Percentiles rank a stretch among this genome's conserved stretches.
phyloP scores from a whole-genome alignment of 2,797 vertebrate genomes.

The Streptopelia turtur region DNA sequence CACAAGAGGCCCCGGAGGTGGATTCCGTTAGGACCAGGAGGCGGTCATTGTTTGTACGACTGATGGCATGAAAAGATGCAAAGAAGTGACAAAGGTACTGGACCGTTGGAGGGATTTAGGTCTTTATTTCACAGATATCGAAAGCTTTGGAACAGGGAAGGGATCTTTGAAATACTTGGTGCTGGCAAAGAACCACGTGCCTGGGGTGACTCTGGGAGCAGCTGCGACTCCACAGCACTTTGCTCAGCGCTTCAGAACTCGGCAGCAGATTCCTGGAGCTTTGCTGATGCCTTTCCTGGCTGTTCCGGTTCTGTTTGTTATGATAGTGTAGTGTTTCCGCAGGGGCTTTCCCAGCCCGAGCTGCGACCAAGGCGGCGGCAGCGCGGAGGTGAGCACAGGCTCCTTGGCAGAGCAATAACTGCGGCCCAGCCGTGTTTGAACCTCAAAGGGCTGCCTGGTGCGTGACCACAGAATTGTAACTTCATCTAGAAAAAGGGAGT shows the following conservation, averaged over 20 bases:
- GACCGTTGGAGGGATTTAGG: background rate
- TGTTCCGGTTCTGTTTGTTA: background rate
- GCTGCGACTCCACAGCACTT: background rate
- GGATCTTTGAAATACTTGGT: background rate
- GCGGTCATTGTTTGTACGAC: background rate
- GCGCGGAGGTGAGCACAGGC: background rate
- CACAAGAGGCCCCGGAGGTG: background rate
- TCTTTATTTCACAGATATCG: background rate
- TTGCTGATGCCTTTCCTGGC: background rate
- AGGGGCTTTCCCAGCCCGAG: background rate
- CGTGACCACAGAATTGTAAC: background rate
- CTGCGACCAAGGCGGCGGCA: background rate
- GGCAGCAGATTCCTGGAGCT: background rate
- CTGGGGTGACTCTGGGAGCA: background rate
- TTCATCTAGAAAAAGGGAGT: conserved; percentile 9
- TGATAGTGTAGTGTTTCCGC: background rate
- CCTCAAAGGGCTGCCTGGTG: background rate
- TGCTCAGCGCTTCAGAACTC: background rate
- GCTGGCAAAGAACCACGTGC: background rate
- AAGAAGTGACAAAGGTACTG: background rate
- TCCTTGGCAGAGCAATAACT: conserved; percentile 29
- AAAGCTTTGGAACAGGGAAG: background rate
- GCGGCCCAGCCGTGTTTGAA: background rate
- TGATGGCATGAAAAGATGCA: background rate
- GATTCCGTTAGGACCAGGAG: background rate